Evolutionary conservation across 2,888 invertebrate genomes (phyloP), one percentile per base, ranked within the genome.

Genomic region (Chrysodeixis includens): DNA sequence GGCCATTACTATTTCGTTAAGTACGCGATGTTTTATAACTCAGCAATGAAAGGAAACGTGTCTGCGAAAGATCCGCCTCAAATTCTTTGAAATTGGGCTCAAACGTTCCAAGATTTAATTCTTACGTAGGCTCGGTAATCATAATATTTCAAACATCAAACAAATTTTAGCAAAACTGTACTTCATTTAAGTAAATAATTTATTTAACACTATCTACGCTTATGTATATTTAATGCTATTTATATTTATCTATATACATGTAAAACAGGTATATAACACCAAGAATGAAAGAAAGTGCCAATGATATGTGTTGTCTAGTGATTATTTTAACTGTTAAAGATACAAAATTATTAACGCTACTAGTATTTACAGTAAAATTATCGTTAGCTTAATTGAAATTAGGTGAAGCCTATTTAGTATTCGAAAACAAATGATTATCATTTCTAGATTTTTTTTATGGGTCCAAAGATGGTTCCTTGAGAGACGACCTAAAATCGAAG

Each of bases 291-390:
- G 87, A 89, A 86, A 88, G 94, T 94, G 94, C 93, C 71, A 86
- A 92, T 94, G 94, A 95, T 95, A 95, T 95, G 94, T 93, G 88
- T 91, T 83, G 78, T 90, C 92, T 92, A 92, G 92, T 93, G 92
- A 91, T 85, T 86, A 81, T 79, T 81, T 85, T 81, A 83, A 79
- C 82, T 82, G 81, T 80, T 83, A 77, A 81, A 90, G 84, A 90
- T 93, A 93, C 90, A 92, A 93, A 92, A 92, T 87, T 88, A 86
- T 88, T 90, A 91, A 90, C 81, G 78, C 89, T 92, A 92, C 71
- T 71, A 81, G 80, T 86, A 90, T 91, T 80, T 91, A 91, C 89
- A 91, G 44, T 77, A 67, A 81, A 82, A 75, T 80, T 82, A 78
- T 82, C 67, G 70, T 83, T 83, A 82, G 79, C 82, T 84, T 86